Conservation (phyloP, 2,113 vertebrate genomes). For the Sinocyclocheilus anshuiensis region DNA sequence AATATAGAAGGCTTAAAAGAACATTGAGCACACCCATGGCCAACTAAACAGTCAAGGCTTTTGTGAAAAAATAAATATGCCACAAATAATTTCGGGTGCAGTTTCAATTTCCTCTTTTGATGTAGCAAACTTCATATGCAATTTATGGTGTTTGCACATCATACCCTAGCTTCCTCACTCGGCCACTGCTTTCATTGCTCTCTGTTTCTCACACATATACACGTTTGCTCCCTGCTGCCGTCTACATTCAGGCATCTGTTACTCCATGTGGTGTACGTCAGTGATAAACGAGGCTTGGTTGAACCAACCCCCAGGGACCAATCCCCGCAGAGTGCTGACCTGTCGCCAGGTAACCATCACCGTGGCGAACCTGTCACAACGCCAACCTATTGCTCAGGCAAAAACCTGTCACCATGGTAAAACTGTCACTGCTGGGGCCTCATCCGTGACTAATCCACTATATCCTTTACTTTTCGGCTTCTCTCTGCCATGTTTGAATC, state of each 20-base stretch:
- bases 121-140: not conserved
- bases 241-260: constrained; percentile 60
- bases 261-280: constrained; percentile 65
- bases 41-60: not conserved
- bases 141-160: not conserved
- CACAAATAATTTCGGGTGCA: not conserved
- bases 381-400: constrained; percentile 36
- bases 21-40: not conserved
- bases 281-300: constrained; percentile 63
- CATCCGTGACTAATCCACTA: constrained; percentile 41
- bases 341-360: constrained; percentile 57
- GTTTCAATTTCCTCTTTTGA: not conserved
- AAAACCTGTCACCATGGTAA: constrained; percentile 50
- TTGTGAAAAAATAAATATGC: constrained; percentile 22
- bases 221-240: constrained; percentile 27
- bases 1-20: not conserved
- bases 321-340: constrained; percentile 55
- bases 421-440: constrained; percentile 40
- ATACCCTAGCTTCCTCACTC: not conserved
- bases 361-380: constrained; percentile 53
- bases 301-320: constrained; percentile 50
- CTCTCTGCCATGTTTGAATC: constrained; percentile 19
- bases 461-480: constrained; percentile 12
- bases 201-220: not conserved
- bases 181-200: not conserved